These are phyloP conservation scores for Leptura quadrifasciata DNA, from an alignment of 2,888 invertebrate genomes.

Conservation along the genomic window DNA sequence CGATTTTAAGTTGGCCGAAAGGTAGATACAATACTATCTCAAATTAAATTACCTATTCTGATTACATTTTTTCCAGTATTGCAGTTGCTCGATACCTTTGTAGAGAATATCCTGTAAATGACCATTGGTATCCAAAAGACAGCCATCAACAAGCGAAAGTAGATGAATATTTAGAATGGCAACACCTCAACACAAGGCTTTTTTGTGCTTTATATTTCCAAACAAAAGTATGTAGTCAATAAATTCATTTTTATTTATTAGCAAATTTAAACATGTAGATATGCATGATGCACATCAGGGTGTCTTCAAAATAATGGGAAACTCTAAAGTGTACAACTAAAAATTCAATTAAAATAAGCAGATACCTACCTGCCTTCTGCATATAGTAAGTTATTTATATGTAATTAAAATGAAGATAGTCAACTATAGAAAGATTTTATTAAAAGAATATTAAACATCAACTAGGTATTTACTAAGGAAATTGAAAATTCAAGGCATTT, in stretches of 20 bases:
- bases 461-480: no score
- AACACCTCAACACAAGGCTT: conserved; percentile 80
- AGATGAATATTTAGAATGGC: conserved; percentile 87
- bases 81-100: conserved; percentile 84
- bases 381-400: no score
- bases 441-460: no score
- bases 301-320: no score
- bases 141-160: conserved; percentile 78
- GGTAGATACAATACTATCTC: conserved; percentile 61
- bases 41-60: neutral
- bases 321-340: no score
- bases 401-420: no score
- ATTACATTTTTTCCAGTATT: conserved; percentile 75
- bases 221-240: conserved; percentile 73
- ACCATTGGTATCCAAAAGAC: conserved; percentile 82
- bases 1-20: conserved; percentile 77
- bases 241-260: neutral
- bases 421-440: no score
- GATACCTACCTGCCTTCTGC: no score
- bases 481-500: no score
- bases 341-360: no score
- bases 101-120: conserved; percentile 76
- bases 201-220: conserved; percentile 78
- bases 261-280: no score
- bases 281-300: no score